These are phyloP conservation scores for Antigone vipio DNA, from an alignment of 2,113 vertebrate genomes.

Conservation along the genomic window DNA sequence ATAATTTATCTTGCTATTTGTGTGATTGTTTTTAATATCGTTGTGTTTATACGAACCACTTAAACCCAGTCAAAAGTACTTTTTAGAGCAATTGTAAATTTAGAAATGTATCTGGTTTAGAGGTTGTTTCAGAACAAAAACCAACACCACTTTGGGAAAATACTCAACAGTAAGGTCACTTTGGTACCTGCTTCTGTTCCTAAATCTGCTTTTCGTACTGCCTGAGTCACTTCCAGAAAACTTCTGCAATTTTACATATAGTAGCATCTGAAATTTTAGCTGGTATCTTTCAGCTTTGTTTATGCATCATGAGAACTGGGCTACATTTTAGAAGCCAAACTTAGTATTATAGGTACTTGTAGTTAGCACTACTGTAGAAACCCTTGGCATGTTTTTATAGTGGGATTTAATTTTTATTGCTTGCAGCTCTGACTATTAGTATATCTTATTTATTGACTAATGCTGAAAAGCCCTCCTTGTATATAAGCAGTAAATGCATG, in stretches of 20 bases:
- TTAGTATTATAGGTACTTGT: not conserved
- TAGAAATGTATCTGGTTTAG: not conserved
- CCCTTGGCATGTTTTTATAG: not conserved
- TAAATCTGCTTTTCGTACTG: not conserved
- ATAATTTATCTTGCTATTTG: not conserved
- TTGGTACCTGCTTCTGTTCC: not conserved
- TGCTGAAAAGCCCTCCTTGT: not conserved
- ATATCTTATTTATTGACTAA: not conserved
- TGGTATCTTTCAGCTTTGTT: not conserved
- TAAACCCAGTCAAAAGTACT: not conserved
- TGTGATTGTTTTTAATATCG: not conserved
- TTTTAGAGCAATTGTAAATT: not conserved
- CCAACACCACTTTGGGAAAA: fast-evolving
- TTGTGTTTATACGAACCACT: not conserved
- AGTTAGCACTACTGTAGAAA: not conserved
- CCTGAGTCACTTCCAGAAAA: not conserved
- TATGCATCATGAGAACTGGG: not conserved
- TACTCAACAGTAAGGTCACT: not conserved
- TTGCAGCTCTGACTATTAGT: not conserved
- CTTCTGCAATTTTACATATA: not conserved
- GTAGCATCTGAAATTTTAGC: not conserved
- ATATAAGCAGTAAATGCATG: not conserved
- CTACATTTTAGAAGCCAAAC: not conserved
- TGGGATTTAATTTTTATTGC: not conserved
- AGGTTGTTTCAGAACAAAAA: not conserved